Base-by-base conservation (phyloP, 2,113 vertebrate species). In the Rhea pennata region DNA sequence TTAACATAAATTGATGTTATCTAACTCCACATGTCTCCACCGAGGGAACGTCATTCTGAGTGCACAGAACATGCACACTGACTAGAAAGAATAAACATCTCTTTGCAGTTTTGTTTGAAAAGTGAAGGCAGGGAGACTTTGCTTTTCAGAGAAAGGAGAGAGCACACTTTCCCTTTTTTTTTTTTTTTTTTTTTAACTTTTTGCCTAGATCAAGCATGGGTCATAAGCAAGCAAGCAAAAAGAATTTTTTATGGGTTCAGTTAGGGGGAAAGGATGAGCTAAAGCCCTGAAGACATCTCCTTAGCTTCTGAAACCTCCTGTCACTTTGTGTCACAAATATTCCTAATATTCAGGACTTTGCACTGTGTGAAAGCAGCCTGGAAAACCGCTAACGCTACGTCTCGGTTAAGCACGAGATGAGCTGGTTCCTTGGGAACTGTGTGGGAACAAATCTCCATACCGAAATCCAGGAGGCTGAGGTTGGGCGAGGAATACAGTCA, bases 1-100 rank as follows among this genome's bases (percentile, higher is more conserved):
- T 89, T 93, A 95, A 85, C 36, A 56, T 91, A 92, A 85, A 77
- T 89, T 84, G 78, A 80, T 93, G 74, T 79, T 96, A 66, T 87
- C 87, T 92, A 67, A 73, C 19, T 59, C 26, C 40, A 39, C 66
- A 36, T n/a, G 15, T 76, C 84, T 92, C 40, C 53, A 50, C 66
- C 73, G 87, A 70, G 36, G 36, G 46, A 79, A 77, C 51, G 84
- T 89, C 74, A 39, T 91, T 71, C 39, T 48, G 36, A 87, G 50
- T n/a, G 24, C 84, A 67, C 16, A 56, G 67, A 91, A 64, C 58
- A 36, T 31, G 54, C 50, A 26, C 36, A 21, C 26, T 6, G 7
- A 40, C 76, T 84, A 91, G 58, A 54, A 87, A 92, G 93, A 87
- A 67, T 82, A 91, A 96, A 54, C 69, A 91, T 5, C 17, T 70